Percentiles rank a stretch among this genome's conserved stretches.
phyloP scores from a whole-genome alignment of 37 sponge, comb jelly and placozoan genomes.

The Geodia barretti region DNA sequence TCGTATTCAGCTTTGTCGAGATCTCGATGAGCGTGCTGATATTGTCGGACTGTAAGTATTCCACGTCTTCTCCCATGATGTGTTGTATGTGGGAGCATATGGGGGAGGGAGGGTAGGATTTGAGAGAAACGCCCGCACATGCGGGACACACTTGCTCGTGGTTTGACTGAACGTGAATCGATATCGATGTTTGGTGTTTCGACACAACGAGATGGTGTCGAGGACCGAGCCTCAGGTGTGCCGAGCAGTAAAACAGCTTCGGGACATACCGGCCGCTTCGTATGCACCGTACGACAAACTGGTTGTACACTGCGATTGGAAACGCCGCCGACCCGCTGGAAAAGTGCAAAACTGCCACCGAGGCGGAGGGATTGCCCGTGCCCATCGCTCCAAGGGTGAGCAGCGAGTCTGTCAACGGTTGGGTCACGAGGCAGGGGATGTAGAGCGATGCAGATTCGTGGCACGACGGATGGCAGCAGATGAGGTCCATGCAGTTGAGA shows the following conservation, averaged over 20 bases:
- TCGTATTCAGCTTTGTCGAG: conserved; percentile 11
- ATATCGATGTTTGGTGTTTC: conserved; percentile 29
- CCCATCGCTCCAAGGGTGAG: background rate
- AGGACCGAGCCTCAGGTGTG: conserved; percentile 46
- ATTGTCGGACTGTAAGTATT: conserved; percentile 24
- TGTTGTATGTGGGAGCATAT: conserved; percentile 28
- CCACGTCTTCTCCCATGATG: conserved; percentile 22
- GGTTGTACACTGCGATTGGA: conserved; percentile 60
- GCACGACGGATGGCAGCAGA: conserved; percentile 55
- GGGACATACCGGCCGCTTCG: conserved; percentile 45
- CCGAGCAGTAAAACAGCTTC: conserved; percentile 16
- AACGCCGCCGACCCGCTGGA: background rate
- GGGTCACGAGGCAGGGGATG: conserved; percentile 44
- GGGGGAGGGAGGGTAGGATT: conserved; percentile 1
- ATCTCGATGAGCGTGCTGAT: conserved; percentile 18
- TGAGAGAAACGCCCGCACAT: conserved; percentile 6
- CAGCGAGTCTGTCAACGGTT: background rate
- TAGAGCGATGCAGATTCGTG: conserved; percentile 29
- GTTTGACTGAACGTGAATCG: conserved; percentile 43
- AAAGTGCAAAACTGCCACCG: conserved; percentile 13
- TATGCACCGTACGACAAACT: conserved; percentile 48
- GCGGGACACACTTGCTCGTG: conserved; percentile 7
- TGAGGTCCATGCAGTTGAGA: conserved; percentile 60
- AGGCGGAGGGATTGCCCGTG: background rate
- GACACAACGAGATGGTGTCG: conserved; percentile 51